Conservation (phyloP, 2,888 invertebrate genomes). For the Balanococcus diminutus region DNA sequence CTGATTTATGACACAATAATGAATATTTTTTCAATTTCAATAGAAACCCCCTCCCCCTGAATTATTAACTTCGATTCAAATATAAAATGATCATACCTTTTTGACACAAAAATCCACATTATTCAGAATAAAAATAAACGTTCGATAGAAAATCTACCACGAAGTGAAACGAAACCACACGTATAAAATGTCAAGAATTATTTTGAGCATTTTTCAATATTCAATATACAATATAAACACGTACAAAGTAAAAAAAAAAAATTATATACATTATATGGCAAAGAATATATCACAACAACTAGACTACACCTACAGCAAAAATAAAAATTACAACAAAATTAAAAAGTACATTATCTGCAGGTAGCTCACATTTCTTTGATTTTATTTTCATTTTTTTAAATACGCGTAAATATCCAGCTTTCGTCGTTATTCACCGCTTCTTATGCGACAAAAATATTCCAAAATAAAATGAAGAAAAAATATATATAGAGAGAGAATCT, state of each 20-base stretch:
- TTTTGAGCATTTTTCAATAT: constrained; percentile 55
- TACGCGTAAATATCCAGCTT: not conserved
- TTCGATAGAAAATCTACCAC: not conserved
- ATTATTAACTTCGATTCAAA: no score
- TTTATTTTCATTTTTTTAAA: no score
- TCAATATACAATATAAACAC: constrained; percentile 48
- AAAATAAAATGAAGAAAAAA: not conserved
- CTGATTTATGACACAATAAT: no score
- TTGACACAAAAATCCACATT: no score
- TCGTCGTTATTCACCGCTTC: not conserved
- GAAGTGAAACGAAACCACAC: not conserved
- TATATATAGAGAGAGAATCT: not conserved
- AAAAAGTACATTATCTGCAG: not conserved
- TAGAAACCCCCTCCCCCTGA: no score
- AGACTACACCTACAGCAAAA: constrained; percentile 48
- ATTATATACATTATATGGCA: constrained; percentile 51
- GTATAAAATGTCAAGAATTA: constrained; percentile 47
- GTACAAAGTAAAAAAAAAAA: constrained; percentile 47
- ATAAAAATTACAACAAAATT: constrained; percentile 33
- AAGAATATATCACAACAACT: constrained; percentile 55
- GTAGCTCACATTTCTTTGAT: constrained; percentile 15
- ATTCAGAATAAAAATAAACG: no score
- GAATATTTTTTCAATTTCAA: no score
- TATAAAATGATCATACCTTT: no score
- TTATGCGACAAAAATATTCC: not conserved